These are phyloP conservation scores for Sardinella longiceps DNA, from an alignment of 2,797 vertebrate species.

Conservation along the genomic window DNA sequence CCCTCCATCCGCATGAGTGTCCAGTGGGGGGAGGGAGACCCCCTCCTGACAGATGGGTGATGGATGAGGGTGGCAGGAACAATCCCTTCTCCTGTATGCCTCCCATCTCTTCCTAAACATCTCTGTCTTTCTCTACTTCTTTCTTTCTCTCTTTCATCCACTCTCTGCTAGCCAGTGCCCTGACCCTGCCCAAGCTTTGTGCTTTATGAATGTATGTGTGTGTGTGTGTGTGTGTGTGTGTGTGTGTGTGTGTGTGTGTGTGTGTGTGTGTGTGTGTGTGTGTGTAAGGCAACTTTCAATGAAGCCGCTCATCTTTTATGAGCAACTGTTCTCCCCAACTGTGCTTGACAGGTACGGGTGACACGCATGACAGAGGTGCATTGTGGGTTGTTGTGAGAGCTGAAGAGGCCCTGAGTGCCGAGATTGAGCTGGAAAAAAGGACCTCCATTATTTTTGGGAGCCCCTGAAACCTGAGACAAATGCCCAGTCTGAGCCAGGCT, in stretches of 20 bases:
- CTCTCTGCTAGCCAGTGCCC: not conserved
- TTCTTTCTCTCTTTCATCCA: not conserved
- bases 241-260: not conserved
- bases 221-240: not conserved
- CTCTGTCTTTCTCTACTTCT: not conserved
- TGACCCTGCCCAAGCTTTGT: not conserved
- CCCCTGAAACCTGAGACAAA: constrained; percentile 47
- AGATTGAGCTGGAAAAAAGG: constrained; percentile 41
- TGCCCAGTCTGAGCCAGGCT: constrained; percentile 35
- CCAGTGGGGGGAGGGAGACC: not conserved
- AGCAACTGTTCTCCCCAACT: constrained; percentile 27
- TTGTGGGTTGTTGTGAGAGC: constrained; percentile 30
- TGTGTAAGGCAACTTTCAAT: constrained; percentile 36
- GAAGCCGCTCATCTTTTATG: constrained; percentile 39
- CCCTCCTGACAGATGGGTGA: constrained; percentile 22
- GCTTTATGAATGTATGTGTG: not conserved
- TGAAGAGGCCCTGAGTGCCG: constrained; percentile 33
- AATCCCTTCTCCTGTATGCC: not conserved
- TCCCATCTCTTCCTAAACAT: constrained; percentile 7
- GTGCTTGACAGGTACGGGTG: constrained; percentile 33
- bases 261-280: not conserved
- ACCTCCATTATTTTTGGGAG: constrained; percentile 34
- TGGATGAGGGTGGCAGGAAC: constrained; percentile 6
- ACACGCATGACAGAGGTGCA: constrained; percentile 33
- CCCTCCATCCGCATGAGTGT: not conserved